A percentile compares a stretch with the other conserved stretches of the same genome.
These are phyloP conservation scores for Zaprionus lachaisei DNA, from an alignment of 1,140 invertebrate genomes.

Conservation along the genomic window DNA sequence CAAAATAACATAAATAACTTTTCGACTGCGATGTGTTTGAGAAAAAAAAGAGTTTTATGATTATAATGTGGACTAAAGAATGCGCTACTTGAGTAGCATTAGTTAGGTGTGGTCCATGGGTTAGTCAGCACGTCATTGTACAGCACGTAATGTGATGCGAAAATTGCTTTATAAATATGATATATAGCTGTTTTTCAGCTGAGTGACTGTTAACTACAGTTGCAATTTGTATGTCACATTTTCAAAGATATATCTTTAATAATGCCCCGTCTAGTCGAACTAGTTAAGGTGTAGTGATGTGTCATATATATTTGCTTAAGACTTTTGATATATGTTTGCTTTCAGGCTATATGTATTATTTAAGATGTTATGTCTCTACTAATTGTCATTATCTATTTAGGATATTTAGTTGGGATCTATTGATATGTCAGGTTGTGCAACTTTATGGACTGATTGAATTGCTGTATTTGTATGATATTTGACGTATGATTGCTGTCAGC, in stretches of 20 bases:
- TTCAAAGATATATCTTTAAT: neutral
- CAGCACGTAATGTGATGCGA: neutral
- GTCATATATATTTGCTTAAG: no score
- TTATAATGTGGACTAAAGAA: slow-evolving; percentile 61
- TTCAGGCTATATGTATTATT: no score
- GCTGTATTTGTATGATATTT: no score
- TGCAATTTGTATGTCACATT: neutral
- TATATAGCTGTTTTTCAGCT: neutral
- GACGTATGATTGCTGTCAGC: no score
- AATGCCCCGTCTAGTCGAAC: no score
- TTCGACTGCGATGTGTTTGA: slow-evolving; percentile 20
- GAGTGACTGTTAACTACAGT: neutral
- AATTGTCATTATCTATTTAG: no score
- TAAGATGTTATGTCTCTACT: no score
- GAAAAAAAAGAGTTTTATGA: slow-evolving; percentile 61
- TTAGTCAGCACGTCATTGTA: neutral
- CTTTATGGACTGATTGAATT: no score
- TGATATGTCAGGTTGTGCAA: no score
- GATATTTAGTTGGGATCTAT: neutral
- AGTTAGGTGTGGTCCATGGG: slow-evolving; percentile 2
- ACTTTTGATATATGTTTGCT: no score
- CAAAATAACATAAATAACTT: slow-evolving; percentile 77
- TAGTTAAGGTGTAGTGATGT: no score
- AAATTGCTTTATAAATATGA: neutral
- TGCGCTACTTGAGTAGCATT: slow-evolving; percentile 27